A percentile compares a stretch with the other conserved stretches of the same genome.
These are phyloP conservation scores for Platycnemis pennipes DNA, from an alignment of 2,888 invertebrate genomes.

Conservation along the genomic window DNA sequence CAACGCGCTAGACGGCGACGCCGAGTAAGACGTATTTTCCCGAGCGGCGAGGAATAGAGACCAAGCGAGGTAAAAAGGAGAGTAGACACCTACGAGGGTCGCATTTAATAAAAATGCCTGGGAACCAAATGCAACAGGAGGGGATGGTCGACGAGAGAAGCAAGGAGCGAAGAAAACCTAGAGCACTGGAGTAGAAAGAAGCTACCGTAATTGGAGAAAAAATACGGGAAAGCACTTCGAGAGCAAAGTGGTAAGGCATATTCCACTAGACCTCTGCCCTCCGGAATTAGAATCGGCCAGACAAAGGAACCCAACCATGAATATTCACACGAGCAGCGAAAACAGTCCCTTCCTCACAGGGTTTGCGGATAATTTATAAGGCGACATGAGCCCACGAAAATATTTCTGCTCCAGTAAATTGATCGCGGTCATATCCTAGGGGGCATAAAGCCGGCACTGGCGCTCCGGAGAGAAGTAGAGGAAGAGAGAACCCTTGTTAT, in stretches of 20 bases:
- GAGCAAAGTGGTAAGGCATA: background rate
- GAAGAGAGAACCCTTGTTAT: background rate
- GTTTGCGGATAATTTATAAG: background rate
- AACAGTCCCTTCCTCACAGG: background rate
- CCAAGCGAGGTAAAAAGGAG: background rate
- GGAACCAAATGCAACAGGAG: background rate
- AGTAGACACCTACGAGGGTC: background rate
- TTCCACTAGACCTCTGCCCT: background rate
- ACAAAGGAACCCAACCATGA: background rate
- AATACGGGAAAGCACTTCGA: background rate
- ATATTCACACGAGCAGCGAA: background rate
- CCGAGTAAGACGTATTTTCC: background rate
- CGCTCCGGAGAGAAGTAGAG: background rate
- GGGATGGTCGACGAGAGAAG: background rate
- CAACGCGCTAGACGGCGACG: background rate
- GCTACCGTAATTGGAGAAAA: background rate
- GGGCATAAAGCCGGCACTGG: background rate
- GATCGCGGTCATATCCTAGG: background rate
- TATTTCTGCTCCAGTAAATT: conserved; percentile 16
- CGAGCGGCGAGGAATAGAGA: background rate
- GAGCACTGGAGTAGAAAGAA: background rate
- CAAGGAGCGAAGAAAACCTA: background rate
- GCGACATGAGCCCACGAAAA: background rate
- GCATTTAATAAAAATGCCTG: background rate
- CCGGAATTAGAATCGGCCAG: background rate